Conservation (phyloP, 2,888 invertebrate species). For the Trilocha varians region DNA sequence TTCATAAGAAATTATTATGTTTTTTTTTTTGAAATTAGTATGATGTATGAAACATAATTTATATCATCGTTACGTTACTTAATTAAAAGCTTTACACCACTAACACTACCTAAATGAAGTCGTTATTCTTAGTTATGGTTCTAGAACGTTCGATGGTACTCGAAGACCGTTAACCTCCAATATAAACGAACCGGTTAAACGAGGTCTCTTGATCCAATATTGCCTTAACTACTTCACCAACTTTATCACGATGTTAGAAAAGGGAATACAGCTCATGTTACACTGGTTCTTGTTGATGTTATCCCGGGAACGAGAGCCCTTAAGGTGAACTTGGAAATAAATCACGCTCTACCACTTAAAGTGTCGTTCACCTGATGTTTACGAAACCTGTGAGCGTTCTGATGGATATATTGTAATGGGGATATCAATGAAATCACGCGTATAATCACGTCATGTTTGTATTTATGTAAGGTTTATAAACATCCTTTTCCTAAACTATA, state of each 20-base stretch:
- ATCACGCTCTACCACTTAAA: conserved; percentile 40
- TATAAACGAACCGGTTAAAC: conserved; percentile 34
- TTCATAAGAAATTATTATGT: not conserved
- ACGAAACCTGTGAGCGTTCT: conserved; percentile 6
- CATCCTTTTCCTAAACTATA: too few species aligned
- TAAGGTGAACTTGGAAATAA: conserved; percentile 45
- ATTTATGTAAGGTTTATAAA: not conserved
- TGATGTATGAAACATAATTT: too few species aligned
- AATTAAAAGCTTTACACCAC: not conserved
- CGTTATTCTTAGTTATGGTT: conserved; percentile 18
- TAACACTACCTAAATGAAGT: conserved; percentile 13
- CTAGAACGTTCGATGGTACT: conserved; percentile 14
- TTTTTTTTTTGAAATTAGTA: too few species aligned
- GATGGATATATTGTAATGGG: not conserved
- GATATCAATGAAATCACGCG: not conserved
- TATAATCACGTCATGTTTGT: not conserved
- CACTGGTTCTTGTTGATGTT: conserved; percentile 26
- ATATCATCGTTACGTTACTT: not conserved
- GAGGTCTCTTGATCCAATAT: conserved; percentile 14
- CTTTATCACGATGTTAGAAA: conserved; percentile 21
- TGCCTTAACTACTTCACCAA: conserved; percentile 8
- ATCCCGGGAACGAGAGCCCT: conserved; percentile 27
- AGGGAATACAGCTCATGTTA: conserved; percentile 26
- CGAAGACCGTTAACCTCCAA: conserved; percentile 34
- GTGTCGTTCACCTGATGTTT: conserved; percentile 46